These are phyloP conservation scores for Plectropomus leopardus DNA, from an alignment of 2,113 vertebrate genomes.

Conservation along the genomic window DNA sequence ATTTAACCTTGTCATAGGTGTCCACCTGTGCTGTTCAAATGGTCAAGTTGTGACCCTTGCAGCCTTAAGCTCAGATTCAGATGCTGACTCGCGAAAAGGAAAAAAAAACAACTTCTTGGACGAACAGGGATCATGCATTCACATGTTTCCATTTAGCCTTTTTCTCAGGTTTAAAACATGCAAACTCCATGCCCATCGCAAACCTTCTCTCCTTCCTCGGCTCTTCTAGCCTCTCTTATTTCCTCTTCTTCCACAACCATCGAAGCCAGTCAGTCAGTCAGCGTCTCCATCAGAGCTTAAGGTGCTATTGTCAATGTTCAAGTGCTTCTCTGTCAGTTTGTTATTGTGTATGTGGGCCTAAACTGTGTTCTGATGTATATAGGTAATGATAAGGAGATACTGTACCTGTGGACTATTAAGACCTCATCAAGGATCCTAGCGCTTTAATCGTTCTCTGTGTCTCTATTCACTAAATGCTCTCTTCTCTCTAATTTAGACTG, in stretches of 20 bases:
- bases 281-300: slow-evolving; percentile 71
- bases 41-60: slow-evolving; percentile 71
- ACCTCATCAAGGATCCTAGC: slow-evolving; percentile 76
- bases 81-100: slow-evolving; percentile 57
- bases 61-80: slow-evolving; percentile 70
- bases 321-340: slow-evolving; percentile 84
- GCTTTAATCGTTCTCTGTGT: slow-evolving; percentile 83
- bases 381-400: slow-evolving; percentile 80
- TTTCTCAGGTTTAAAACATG: slow-evolving; percentile 77
- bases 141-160: slow-evolving; percentile 72
- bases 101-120: slow-evolving; percentile 3
- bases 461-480: slow-evolving; percentile 80
- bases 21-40: slow-evolving; percentile 78
- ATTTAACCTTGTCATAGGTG: slow-evolving; percentile 74
- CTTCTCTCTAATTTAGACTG: slow-evolving; percentile 80
- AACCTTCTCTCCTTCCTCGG: slow-evolving; percentile 21
- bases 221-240: slow-evolving; percentile 15
- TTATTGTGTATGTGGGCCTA: slow-evolving; percentile 84
- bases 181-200: slow-evolving; percentile 55
- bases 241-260: slow-evolving; percentile 16
- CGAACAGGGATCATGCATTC: slow-evolving; percentile 27
- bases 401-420: slow-evolving; percentile 80
- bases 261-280: slow-evolving; percentile 51
- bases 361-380: slow-evolving; percentile 83
- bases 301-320: slow-evolving; percentile 76